Evolutionary conservation across 2,113 vertebrate genomes (phyloP), one percentile per base, ranked within the genome.

Genomic region (Grantiella picta): DNA sequence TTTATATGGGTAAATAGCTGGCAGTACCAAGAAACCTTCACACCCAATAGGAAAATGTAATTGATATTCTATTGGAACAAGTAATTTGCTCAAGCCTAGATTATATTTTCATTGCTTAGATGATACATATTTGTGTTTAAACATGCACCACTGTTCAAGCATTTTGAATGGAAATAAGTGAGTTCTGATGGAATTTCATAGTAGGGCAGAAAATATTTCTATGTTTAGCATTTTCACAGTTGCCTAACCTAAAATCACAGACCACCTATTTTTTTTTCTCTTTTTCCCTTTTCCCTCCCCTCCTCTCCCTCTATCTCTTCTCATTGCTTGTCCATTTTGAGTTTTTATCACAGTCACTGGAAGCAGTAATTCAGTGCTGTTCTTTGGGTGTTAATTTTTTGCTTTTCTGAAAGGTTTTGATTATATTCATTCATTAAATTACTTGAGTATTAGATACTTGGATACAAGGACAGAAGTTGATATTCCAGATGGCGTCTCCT

Each of bases 241-340:
- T 47, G 16, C 2, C 0, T 44, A 86, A 45, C 44, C 9, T 49
- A 61, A 77, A 92, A 83, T 10, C 10, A 49, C 4, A 18, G 40
- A 40, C 2, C 0, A 1, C 7, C 4, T n/a, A 0, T 20, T 17
- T 33, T 23, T 29, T 24, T 23, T 6, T 4, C 2, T 15, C 3
- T 10, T 36, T 25, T 9, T 15, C 44, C 19, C 18, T 45, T 45
- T 45, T 28, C 53, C 29, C 18, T 19, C 53, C 9, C 15, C 35
- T 24, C 49, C 3, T 18, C 15, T 53, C 11, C 53, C 9, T 24
- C 35, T 24, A 23, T 2, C 3, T 28, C 9, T 28, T 15, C 44
- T 54, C 52, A 11, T 40, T 86, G 31, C 29, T 93, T 72, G 22
- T 42, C 31, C 12, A 5, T 24, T 84, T 59, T 81, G 19, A 42